Conservation (phyloP, 2,797 vertebrate species). For the Corythornis leucogaster region DNA sequence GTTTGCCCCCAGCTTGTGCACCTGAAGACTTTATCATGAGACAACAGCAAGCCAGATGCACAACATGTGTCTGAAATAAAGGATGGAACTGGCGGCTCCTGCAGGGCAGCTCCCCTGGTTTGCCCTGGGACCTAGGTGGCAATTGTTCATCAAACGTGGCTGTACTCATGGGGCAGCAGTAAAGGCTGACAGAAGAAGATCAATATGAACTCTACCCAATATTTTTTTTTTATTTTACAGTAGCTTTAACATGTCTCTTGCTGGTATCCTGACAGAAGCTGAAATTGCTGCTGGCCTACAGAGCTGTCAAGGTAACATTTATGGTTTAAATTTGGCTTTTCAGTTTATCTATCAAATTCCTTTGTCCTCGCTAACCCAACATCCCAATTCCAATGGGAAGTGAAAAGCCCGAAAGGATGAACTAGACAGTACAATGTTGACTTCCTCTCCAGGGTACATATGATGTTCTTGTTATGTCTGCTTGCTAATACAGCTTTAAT, state of each 20-base stretch:
- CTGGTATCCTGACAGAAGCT: conserved; percentile 80
- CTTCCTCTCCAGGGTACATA: background rate
- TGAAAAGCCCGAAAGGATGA: background rate
- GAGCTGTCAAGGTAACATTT: conserved; percentile 81
- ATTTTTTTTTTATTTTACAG: background rate
- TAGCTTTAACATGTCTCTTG: conserved; percentile 77
- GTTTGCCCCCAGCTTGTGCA: background rate
- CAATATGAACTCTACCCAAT: background rate
- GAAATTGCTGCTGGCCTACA: conserved; percentile 82
- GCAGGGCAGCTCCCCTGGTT: background rate
- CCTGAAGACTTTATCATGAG: background rate
- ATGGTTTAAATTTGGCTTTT: background rate
- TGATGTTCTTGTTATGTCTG: background rate
- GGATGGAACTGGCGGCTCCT: background rate
- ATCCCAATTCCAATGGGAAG: background rate
- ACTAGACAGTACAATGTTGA: background rate
- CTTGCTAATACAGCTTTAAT: background rate
- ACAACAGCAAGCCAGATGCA: background rate
- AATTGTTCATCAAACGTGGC: background rate
- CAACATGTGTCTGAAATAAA: background rate
- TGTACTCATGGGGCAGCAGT: background rate
- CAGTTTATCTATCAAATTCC: background rate
- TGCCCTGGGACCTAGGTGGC: background rate
- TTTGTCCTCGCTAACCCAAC: background rate
- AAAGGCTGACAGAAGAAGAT: background rate